Evolutionary conservation across 1,140 invertebrate genomes (phyloP).

Genomic region (Bombus sibiricus): DNA sequence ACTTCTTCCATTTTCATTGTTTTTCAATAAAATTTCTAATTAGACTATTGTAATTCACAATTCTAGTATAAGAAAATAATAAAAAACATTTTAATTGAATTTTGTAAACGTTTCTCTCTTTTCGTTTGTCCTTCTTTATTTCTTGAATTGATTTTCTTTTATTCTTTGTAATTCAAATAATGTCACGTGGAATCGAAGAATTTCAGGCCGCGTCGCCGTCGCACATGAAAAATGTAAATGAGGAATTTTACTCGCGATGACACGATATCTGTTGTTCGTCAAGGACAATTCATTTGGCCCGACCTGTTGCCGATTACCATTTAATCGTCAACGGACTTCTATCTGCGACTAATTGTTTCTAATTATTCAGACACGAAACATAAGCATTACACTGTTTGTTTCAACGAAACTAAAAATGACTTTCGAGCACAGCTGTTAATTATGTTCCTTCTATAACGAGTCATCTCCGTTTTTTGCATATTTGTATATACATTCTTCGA

Average conservation of each 20-base stretch:
- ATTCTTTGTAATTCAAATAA: not conserved
- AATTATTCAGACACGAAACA: not conserved
- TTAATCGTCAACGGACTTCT: not conserved
- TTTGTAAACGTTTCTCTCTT: too few species aligned
- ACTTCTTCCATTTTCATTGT: not conserved
- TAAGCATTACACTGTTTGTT: not conserved
- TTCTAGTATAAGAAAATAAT: not conserved
- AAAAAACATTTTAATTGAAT: not conserved
- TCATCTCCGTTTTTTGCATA: not conserved
- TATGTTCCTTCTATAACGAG: not conserved
- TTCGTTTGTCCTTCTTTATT: too few species aligned
- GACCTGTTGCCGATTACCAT: conserved; percentile 18
- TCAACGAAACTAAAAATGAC: not conserved
- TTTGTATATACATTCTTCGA: not conserved
- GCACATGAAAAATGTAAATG: not conserved
- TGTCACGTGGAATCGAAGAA: not conserved
- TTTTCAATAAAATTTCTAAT: not conserved
- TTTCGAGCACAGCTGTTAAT: not conserved
- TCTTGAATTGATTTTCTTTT: not conserved
- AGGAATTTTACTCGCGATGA: not conserved
- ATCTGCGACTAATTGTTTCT: not conserved
- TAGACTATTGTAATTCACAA: not conserved
- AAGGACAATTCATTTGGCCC: not conserved
- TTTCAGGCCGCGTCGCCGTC: not conserved
- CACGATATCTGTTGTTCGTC: not conserved